Conservation (phyloP, 2,888 invertebrate species). For the Pycnomerus fuliginosus region DNA sequence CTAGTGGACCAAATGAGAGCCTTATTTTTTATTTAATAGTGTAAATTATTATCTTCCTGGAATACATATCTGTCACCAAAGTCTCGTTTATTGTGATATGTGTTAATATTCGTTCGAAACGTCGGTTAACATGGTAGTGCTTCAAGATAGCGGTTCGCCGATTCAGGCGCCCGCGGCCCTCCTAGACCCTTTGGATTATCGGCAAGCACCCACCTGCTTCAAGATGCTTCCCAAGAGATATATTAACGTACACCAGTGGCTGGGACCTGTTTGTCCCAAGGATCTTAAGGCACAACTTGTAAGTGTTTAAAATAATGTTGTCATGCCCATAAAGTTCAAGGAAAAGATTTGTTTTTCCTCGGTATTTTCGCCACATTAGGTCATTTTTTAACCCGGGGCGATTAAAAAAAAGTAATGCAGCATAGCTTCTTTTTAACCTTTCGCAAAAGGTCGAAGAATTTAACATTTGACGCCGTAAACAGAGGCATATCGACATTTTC, state of each 20-base stretch:
- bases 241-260: constrained; percentile 88
- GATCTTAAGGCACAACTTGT: constrained; percentile 80
- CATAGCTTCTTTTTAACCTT: constrained; percentile 12
- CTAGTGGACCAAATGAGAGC: constrained; percentile 31
- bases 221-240: constrained; percentile 90
- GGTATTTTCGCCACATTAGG: no score
- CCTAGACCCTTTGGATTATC: constrained; percentile 71
- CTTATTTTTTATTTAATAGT: constrained; percentile 28
- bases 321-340: constrained; percentile 13
- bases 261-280: constrained; percentile 78
- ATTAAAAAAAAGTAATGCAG: constrained; percentile 10
- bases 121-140: constrained; percentile 58
- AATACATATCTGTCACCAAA: constrained; percentile 21
- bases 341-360: constrained; percentile 9
- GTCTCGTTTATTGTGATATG: constrained; percentile 25
- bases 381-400: constrained; percentile 12
- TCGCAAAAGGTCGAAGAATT: constrained; percentile 10
- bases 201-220: constrained; percentile 78
- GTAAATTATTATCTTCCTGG: no score
- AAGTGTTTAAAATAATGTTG: no score
- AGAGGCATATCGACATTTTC: constrained; percentile 14
- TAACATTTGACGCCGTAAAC: constrained; percentile 19
- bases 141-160: constrained; percentile 70
- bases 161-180: constrained; percentile 62
- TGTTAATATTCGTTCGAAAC: constrained; percentile 22